Base-by-base conservation (phyloP, 2,888 invertebrate species). In the Andrena dorsata region DNA sequence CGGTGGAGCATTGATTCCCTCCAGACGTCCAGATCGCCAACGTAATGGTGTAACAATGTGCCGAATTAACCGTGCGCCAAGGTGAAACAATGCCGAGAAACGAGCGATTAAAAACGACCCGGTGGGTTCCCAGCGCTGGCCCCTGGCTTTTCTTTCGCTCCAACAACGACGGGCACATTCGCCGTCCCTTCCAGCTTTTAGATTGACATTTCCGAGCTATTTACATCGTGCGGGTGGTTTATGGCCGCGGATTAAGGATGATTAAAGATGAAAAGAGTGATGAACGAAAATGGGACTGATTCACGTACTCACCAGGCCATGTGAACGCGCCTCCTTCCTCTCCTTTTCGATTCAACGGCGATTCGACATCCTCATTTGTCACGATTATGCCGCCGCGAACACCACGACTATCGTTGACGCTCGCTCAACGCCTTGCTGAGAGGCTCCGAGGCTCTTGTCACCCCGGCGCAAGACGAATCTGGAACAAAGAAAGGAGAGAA, bases 171-270 rank as follows among this genome's bases (percentile, higher is more conserved):
- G 51, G 51, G 49, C 69, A 76, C 47, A 76, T 86, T 86, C 87
- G 82, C 80, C 73, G 63, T 80, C 87, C 82, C 86, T 88, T 81
- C 88, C 86, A 82, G 85, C 77, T 86, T 86, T 85, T 88, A 85
- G 88, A 88, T 88, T 86, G 88, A 86, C 88, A 56, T 88, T 88
- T 88, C 88, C 86, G 88, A 88, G 83, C 83, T 83, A 84, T 86
- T 86, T 88, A 88, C 82, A 78, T 83, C 83, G 87, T 89, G 88
- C 88, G 88, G 88, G 88, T 89, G 73, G 87, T 84, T 80, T 86
- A 80, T 84, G 64, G 60, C 78, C 68, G 64, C 66, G 84, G 80
- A 88, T 88, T 88, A 87, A 88, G 82, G 74, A 81, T 83, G 87
- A 88, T 88, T 89, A 88, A 88, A 84, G 88, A 56, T 87, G 87